phyloP scores from a whole-genome alignment of 1,140 invertebrate species.

The Thalassaphorura encarpata region DNA sequence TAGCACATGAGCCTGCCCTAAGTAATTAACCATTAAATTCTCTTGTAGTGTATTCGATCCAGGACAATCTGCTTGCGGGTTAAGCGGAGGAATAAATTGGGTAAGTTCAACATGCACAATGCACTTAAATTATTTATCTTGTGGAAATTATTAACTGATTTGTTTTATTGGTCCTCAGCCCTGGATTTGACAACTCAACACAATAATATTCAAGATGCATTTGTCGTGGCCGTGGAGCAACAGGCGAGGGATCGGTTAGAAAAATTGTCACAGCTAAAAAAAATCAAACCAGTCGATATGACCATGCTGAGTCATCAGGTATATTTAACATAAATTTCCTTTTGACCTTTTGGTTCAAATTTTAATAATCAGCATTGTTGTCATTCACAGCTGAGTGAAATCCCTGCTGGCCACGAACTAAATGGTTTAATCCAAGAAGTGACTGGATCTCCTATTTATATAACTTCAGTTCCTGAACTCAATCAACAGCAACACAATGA shows the following conservation, averaged over 20 bases:
- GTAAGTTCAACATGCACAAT: conserved; percentile 49
- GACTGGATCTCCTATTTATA: conserved; percentile 56
- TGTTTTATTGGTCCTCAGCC: conserved; percentile 50
- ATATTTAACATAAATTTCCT: conserved; percentile 31
- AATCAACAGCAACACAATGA: conserved; percentile 42
- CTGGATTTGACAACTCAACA: conserved; percentile 72
- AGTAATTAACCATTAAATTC: background rate
- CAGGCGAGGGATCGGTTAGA: conserved; percentile 77
- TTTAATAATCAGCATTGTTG: conserved; percentile 3
- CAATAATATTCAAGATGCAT: conserved; percentile 86
- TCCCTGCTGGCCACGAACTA: conserved; percentile 48
- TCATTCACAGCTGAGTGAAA: conserved; percentile 53
- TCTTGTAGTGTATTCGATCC: conserved; percentile 82
- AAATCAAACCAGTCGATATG: conserved; percentile 89
- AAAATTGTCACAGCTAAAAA: conserved; percentile 75
- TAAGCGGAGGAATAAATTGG: conserved; percentile 69
- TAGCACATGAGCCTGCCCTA: background rate
- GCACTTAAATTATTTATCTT: background rate
- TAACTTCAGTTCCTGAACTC: conserved; percentile 56
- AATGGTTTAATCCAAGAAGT: conserved; percentile 57
- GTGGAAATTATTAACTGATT: background rate
- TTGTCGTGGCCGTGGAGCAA: conserved; percentile 94
- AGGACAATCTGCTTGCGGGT: conserved; percentile 86
- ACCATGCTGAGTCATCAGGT: conserved; percentile 84
- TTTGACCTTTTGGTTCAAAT: background rate